Conservation (phyloP, 2,113 vertebrate genomes). For the Tachycineta bicolor region DNA sequence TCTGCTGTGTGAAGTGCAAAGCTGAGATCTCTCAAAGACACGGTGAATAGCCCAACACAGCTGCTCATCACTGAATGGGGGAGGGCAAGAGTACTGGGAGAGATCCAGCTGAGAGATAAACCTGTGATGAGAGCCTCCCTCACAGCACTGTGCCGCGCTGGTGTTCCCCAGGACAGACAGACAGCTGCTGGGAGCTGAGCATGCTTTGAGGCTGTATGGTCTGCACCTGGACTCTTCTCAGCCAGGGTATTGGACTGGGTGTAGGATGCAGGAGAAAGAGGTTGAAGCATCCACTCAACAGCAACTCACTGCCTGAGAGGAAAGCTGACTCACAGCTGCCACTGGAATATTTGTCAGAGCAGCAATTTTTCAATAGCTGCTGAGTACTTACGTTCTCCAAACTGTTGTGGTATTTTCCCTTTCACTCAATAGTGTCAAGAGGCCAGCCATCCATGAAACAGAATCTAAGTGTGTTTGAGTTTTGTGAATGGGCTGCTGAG, state of each 20-base stretch:
- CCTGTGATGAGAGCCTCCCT: not conserved
- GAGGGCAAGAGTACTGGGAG: not conserved
- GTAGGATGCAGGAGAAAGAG: fast-evolving
- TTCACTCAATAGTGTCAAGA: not conserved
- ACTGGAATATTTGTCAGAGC: not conserved
- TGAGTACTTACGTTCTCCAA: not conserved
- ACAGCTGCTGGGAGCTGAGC: not conserved
- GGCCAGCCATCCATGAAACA: not conserved
- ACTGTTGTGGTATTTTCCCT: not conserved
- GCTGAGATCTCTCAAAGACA: not conserved
- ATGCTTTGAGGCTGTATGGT: not conserved
- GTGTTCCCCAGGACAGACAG: not conserved
- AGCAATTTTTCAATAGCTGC: not conserved
- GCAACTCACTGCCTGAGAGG: not conserved
- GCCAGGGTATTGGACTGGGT: fast-evolving
- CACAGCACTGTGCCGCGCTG: not conserved
- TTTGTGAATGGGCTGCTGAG: not conserved
- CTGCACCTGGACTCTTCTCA: not conserved
- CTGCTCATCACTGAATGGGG: fast-evolving
- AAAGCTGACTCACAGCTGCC: not conserved
- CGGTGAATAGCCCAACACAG: fast-evolving
- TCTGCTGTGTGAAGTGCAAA: not conserved
- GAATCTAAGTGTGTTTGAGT: not conserved
- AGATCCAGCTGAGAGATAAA: not conserved
- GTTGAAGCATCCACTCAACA: fast-evolving